Evolutionary conservation across 2,113 vertebrate genomes (phyloP).

Genomic region (Gymnobelideus leadbeateri): DNA sequence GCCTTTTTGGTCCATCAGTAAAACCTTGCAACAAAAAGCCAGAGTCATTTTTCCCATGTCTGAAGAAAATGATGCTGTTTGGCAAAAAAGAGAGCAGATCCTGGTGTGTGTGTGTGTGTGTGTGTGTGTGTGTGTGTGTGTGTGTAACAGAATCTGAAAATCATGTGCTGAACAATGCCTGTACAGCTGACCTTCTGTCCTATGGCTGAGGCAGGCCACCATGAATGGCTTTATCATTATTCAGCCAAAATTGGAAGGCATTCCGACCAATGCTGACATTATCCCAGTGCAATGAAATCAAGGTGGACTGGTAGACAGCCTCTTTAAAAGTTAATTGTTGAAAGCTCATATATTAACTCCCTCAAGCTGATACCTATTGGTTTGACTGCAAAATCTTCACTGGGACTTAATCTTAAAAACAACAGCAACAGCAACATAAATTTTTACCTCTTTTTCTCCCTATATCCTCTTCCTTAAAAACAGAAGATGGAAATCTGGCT

Average conservation of each 20-base stretch:
- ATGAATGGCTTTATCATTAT: slow-evolving; percentile 33
- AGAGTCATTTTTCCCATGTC: slow-evolving; percentile 35
- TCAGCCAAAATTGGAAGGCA: slow-evolving; percentile 59
- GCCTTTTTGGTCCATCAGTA: slow-evolving; percentile 1
- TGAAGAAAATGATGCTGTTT: background rate
- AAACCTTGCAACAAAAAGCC: background rate
- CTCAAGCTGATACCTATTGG: slow-evolving; percentile 49
- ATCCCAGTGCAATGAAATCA: slow-evolving; percentile 51
- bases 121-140: background rate
- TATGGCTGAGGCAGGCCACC: background rate
- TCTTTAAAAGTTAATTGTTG: slow-evolving; percentile 70
- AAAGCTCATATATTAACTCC: slow-evolving; percentile 70
- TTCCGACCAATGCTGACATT: slow-evolving; percentile 72
- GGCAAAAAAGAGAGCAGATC: slow-evolving; percentile 38
- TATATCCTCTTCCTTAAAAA: slow-evolving; percentile 19
- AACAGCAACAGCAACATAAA: background rate
- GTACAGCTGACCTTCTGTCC: slow-evolving; percentile 14
- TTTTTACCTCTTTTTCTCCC: slow-evolving; percentile 30
- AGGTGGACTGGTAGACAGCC: slow-evolving; percentile 54
- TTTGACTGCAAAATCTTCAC: slow-evolving; percentile 51
- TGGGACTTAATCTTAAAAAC: slow-evolving; percentile 41
- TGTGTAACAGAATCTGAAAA: slow-evolving; percentile 10
- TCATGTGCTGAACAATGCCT: slow-evolving; percentile 27
- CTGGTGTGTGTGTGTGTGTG: slow-evolving; percentile 17
- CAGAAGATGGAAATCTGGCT: slow-evolving; percentile 16